These are phyloP conservation scores for Huso huso DNA, from an alignment of 2,797 vertebrate genomes.

Conservation along the genomic window DNA sequence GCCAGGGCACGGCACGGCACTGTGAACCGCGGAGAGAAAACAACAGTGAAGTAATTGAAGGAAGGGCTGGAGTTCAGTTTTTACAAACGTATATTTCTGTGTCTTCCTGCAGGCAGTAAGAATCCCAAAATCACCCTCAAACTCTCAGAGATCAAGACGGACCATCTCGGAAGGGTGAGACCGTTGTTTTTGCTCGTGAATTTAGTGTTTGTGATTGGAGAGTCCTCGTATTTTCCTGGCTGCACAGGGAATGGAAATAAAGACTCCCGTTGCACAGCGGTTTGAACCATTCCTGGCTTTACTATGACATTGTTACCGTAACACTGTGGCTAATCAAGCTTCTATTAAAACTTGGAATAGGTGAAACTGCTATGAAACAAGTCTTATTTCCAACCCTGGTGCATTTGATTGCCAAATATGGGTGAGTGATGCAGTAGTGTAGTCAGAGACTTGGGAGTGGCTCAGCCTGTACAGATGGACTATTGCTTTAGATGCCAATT, in stretches of 20 bases:
- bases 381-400: background rate
- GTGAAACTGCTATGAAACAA: too few relatives aligned
- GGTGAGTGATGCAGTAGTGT: background rate
- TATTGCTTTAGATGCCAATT: background rate
- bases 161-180: conserved; percentile 78
- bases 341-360: too few relatives aligned
- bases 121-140: conserved; percentile 89
- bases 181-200: background rate
- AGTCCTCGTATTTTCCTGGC: background rate
- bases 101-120: conserved; percentile 75
- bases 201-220: background rate
- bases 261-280: background rate
- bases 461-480: background rate
- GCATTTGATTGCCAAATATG: conserved; percentile 8
- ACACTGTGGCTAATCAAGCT: too few relatives aligned
- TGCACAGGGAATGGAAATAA: background rate
- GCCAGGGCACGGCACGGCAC: conserved; percentile 8
- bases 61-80: background rate
- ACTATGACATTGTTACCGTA: too few relatives aligned
- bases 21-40: background rate
- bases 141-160: conserved; percentile 80
- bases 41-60: too few relatives aligned
- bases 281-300: too few relatives aligned
- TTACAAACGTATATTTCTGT: background rate
- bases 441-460: too few relatives aligned